Percentiles rank a stretch among this genome's conserved stretches.
These are phyloP conservation scores for Vidua macroura DNA, from an alignment of 2,113 vertebrate genomes.

Conservation along the genomic window DNA sequence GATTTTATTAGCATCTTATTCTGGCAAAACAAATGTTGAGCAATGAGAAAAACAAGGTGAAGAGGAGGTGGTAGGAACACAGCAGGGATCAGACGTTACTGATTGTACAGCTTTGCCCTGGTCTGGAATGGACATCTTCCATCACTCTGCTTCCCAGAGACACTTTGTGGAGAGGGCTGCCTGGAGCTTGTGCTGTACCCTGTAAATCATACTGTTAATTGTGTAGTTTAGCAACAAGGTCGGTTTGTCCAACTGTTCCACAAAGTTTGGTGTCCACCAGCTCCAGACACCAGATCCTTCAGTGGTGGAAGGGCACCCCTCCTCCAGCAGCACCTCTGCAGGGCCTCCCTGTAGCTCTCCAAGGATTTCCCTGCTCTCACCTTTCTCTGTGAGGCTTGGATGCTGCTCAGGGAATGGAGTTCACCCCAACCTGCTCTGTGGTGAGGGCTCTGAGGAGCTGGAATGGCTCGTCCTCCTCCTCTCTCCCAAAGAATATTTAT, in stretches of 20 bases:
- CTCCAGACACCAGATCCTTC: neutral
- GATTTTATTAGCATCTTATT: constrained; percentile 70
- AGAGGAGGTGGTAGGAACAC: neutral
- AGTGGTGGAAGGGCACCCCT: neutral
- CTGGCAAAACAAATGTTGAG: constrained; percentile 54
- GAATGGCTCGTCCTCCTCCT: neutral
- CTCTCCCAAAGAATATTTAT: neutral
- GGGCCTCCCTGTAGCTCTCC: neutral
- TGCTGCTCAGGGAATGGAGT: neutral
- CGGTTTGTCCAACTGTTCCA: neutral
- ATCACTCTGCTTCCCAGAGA: neutral
- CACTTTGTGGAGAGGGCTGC: neutral
- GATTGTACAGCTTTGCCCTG: neutral
- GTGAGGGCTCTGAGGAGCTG: neutral
- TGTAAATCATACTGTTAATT: neutral
- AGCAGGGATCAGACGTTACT: constrained; percentile 9
- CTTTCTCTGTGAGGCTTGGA: neutral
- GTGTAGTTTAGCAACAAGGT: neutral
- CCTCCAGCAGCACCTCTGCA: neutral
- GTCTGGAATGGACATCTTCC: neutral
- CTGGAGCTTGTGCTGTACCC: neutral
- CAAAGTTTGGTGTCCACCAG: neutral
- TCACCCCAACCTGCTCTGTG: neutral
- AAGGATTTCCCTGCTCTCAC: neutral
- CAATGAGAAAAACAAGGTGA: constrained; percentile 46